phyloP scores from a whole-genome alignment of 1,140 invertebrate species.

The Chrysopa pallens region DNA sequence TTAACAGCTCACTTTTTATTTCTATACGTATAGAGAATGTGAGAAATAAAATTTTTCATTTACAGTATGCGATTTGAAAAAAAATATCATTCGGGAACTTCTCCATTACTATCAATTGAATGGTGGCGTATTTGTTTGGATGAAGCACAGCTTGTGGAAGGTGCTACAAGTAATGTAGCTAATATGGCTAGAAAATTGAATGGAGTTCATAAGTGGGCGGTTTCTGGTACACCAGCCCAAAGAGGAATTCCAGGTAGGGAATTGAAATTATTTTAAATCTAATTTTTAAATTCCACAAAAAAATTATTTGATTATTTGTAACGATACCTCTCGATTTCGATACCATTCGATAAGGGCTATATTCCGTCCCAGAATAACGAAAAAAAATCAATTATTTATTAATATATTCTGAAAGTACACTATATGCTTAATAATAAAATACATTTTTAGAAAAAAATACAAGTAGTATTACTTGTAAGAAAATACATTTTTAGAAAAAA shows the following conservation, averaged over 20 bases:
- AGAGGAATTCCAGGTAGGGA: constrained; percentile 33
- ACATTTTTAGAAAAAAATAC: too few relatives aligned
- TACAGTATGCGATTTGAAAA: constrained; percentile 29
- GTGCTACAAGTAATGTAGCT: constrained; percentile 30
- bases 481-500: too few relatives aligned
- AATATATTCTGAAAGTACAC: too few relatives aligned
- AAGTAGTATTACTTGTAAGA: too few relatives aligned
- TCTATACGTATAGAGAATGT: background rate
- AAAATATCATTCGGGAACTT: constrained; percentile 35
- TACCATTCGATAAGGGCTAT: too few relatives aligned
- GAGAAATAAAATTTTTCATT: background rate
- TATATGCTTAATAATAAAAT: too few relatives aligned
- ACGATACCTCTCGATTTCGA: too few relatives aligned
- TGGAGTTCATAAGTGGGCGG: constrained; percentile 52
- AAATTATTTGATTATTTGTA: too few relatives aligned
- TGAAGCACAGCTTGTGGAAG: constrained; percentile 71
- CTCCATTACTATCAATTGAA: constrained; percentile 43
- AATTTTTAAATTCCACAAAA: too few relatives aligned
- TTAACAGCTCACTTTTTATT: constrained; percentile 10
- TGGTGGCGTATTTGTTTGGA: constrained; percentile 70
- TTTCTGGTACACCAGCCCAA: constrained; percentile 61
- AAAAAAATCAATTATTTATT: too few relatives aligned
- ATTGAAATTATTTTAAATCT: background rate
- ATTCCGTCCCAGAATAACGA: too few relatives aligned
- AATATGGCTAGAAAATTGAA: constrained; percentile 41